Evolutionary conservation across 2,797 vertebrate genomes (phyloP), one percentile per base, ranked within the genome.

Genomic region (Novumbra hubbsi): DNA sequence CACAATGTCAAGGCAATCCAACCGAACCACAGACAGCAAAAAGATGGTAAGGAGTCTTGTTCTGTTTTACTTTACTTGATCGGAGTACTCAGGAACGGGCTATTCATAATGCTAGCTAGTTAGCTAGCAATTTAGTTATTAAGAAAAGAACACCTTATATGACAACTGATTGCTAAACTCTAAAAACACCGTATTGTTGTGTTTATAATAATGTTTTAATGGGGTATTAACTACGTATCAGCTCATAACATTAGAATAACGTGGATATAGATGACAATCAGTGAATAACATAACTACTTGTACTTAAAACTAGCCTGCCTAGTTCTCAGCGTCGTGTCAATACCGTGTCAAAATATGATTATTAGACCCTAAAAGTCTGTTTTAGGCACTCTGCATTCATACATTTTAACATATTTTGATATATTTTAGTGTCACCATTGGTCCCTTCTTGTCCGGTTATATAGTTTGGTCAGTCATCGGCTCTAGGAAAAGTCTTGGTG

Each of bases 1-100:
- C 87, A 94, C 81, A 81, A 97, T 97, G 96, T 96, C 96, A 69
- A 92, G 95, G 84, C 96, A 97, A 82, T 94, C 95, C 76, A 97
- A 94, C 90, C 94, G 96, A 87, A 92, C 95, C 76, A 93, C 95
- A 72, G 97, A 98, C 92, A 97, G 91, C 94, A 99, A 98, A 91
- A 99, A 98, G 90, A 98, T 98, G 97, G 97, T 98, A 94, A 93
- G 68, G 68, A 80, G 76, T 2, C 12, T 8, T 17, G 50, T 68
- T 60, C 71, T 57, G 48, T 17, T 5, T 62, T n/a, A n/a, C n/a
- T n/a, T 3, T 77, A 85, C 78, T 88, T 86, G 77, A 65, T 32
- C 69, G 52, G 27, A 57, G 77, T 9, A 24, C 49, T 12, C 41
- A 17, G 41, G 41, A 15, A 30, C 11, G 24, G n/a, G 21, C 21